phyloP scores from a whole-genome alignment of 1,140 invertebrate species.

The Drosophila pallidifrons region DNA sequence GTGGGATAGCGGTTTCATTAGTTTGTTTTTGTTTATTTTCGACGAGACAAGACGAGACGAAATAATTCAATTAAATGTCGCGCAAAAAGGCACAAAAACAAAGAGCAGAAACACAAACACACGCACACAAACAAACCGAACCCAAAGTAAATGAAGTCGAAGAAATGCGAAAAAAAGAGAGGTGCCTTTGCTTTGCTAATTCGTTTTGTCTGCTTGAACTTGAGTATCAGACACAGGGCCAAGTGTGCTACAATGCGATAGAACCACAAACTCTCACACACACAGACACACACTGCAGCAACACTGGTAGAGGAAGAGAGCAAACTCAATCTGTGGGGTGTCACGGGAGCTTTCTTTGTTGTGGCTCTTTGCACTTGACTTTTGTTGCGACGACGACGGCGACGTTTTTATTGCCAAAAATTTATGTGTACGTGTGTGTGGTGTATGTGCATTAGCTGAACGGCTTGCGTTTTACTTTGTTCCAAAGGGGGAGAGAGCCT shows the following conservation, averaged over 20 bases:
- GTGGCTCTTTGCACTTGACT: slow-evolving; percentile 71
- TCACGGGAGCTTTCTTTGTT: slow-evolving; percentile 63
- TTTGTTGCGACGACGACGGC: slow-evolving; percentile 58
- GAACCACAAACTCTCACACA: not conserved
- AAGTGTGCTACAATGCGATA: slow-evolving; percentile 30
- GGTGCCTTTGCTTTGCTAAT: slow-evolving; percentile 16
- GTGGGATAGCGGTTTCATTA: slow-evolving; percentile 52
- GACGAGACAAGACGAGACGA: slow-evolving; percentile 26
- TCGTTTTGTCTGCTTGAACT: slow-evolving; percentile 62
- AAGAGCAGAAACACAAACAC: slow-evolving; percentile 11
- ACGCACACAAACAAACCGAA: slow-evolving; percentile 15
- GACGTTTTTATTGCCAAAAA: slow-evolving; percentile 78
- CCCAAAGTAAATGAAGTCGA: slow-evolving; percentile 66
- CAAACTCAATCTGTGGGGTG: slow-evolving; percentile 12
- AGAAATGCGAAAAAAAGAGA: slow-evolving; percentile 31
- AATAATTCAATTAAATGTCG: slow-evolving; percentile 79
- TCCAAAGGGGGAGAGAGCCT: slow-evolving; percentile 60
- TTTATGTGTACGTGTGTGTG: slow-evolving; percentile 39
- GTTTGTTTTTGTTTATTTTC: slow-evolving; percentile 57
- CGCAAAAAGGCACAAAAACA: slow-evolving; percentile 30
- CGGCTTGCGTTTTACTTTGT: slow-evolving; percentile 68
- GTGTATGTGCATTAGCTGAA: slow-evolving; percentile 41
- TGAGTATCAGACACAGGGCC: slow-evolving; percentile 55
- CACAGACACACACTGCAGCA: no score
- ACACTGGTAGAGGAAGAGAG: slow-evolving; percentile 5